Conservation (phyloP, 2,888 invertebrate species). For the Drosophila suboccidentalis region DNA sequence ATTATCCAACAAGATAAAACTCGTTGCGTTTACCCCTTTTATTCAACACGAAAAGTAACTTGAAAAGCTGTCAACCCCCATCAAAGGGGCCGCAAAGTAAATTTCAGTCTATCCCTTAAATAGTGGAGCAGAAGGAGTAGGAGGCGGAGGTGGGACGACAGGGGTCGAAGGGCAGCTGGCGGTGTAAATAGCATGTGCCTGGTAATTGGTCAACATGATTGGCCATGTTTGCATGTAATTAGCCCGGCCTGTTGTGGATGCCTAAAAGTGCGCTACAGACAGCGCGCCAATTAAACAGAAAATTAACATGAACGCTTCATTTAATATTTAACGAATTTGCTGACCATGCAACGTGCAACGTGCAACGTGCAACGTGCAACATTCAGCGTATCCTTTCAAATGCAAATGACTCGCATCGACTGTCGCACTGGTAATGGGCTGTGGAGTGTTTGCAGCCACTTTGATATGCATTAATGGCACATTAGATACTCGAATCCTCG, state of each 20-base stretch:
- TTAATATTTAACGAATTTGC: slow-evolving; percentile 84
- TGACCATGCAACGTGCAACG: slow-evolving; percentile 18
- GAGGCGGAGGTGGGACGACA: neutral
- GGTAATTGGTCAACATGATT: slow-evolving; percentile 81
- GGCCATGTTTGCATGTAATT: slow-evolving; percentile 81
- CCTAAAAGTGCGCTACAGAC: slow-evolving; percentile 66
- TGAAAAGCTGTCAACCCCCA: slow-evolving; percentile 60
- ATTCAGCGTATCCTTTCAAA: slow-evolving; percentile 45
- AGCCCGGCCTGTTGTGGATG: slow-evolving; percentile 50
- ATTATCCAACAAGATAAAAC: slow-evolving; percentile 54
- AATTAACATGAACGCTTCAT: slow-evolving; percentile 86
- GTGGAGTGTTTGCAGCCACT: slow-evolving; percentile 81
- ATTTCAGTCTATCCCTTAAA: neutral
- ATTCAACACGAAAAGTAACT: slow-evolving; percentile 48
- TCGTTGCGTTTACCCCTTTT: slow-evolving; percentile 18
- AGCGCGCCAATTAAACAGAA: slow-evolving; percentile 85
- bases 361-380: slow-evolving; percentile 1
- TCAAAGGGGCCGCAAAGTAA: slow-evolving; percentile 30
- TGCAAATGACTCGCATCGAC: slow-evolving; percentile 49
- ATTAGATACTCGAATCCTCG: slow-evolving; percentile 65
- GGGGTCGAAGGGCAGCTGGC: neutral
- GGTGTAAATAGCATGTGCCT: slow-evolving; percentile 40
- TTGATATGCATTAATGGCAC: slow-evolving; percentile 82
- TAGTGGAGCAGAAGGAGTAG: neutral
- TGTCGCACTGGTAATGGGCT: slow-evolving; percentile 71